Conservation (phyloP, 2,113 vertebrate genomes). For the Heptranchias perlo region DNA sequence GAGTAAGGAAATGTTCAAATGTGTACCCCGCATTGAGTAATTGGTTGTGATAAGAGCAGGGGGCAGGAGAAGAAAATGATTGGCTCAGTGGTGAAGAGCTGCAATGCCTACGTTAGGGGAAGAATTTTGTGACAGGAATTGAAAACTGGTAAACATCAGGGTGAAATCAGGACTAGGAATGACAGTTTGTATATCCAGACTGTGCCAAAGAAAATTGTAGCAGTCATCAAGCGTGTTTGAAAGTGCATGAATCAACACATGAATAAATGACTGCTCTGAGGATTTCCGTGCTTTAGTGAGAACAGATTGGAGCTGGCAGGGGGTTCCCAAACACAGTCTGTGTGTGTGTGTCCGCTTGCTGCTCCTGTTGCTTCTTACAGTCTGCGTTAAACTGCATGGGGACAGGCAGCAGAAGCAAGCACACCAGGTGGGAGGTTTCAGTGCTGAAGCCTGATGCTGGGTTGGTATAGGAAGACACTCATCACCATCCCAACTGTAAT, state of each 20-base stretch:
- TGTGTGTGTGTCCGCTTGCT: neutral
- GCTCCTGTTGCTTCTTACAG: neutral
- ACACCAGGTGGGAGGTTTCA: neutral
- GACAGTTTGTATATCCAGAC: neutral
- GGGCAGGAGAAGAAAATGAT: neutral
- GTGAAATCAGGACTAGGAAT: neutral
- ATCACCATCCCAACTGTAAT: neutral
- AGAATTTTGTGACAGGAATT: neutral
- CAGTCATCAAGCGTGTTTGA: neutral
- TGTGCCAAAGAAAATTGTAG: constrained; percentile 12
- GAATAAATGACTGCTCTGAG: neutral
- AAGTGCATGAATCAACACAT: constrained; percentile 14
- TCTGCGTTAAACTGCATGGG: neutral
- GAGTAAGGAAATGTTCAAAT: neutral
- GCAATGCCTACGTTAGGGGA: neutral
- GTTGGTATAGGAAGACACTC: neutral
- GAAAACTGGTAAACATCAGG: neutral
- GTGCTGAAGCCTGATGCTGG: neutral
- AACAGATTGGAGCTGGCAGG: constrained; percentile 31
- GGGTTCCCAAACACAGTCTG: constrained; percentile 10
- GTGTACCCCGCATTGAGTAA: neutral
- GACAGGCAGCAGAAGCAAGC: neutral
- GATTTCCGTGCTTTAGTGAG: constrained; percentile 29
- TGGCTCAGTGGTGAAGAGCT: neutral
- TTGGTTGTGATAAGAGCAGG: neutral